These are phyloP conservation scores for Yoshiicerus persimilis DNA, from an alignment of 1,140 invertebrate genomes.

Conservation along the genomic window DNA sequence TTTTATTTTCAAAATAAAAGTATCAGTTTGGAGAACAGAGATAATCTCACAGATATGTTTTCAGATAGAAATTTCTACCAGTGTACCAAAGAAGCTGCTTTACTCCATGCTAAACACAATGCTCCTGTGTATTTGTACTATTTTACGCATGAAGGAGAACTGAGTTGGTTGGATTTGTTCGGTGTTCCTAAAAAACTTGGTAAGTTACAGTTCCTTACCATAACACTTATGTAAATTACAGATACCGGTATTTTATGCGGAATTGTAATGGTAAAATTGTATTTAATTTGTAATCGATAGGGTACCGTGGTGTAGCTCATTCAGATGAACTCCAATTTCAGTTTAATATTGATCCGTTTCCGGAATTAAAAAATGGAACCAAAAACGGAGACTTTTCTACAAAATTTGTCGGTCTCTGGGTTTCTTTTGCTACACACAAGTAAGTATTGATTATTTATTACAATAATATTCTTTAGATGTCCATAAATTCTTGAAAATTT, in stretches of 20 bases:
- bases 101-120: constrained; percentile 22
- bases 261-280: background rate
- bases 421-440: constrained; percentile 23
- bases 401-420: constrained; percentile 30
- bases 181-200: constrained; percentile 27
- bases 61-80: constrained; percentile 32
- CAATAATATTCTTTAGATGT: background rate
- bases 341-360: constrained; percentile 9
- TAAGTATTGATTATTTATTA: background rate
- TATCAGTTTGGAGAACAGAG: constrained; percentile 20
- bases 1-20: constrained; percentile 31
- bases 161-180: constrained; percentile 29
- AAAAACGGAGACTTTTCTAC: constrained; percentile 24
- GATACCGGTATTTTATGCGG: background rate
- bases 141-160: constrained; percentile 4
- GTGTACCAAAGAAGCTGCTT: constrained; percentile 19
- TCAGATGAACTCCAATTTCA: constrained; percentile 28
- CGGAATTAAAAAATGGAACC: constrained; percentile 23
- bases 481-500: background rate
- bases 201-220: background rate
- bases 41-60: constrained; percentile 16
- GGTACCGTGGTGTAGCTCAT: constrained; percentile 3
- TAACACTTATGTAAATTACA: background rate
- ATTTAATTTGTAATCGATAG: background rate
- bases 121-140: constrained; percentile 32